Evolutionary conservation across 2,888 invertebrate species (phyloP), one percentile per base, ranked within the genome.

Genomic region (Terebella lapidaria): DNA sequence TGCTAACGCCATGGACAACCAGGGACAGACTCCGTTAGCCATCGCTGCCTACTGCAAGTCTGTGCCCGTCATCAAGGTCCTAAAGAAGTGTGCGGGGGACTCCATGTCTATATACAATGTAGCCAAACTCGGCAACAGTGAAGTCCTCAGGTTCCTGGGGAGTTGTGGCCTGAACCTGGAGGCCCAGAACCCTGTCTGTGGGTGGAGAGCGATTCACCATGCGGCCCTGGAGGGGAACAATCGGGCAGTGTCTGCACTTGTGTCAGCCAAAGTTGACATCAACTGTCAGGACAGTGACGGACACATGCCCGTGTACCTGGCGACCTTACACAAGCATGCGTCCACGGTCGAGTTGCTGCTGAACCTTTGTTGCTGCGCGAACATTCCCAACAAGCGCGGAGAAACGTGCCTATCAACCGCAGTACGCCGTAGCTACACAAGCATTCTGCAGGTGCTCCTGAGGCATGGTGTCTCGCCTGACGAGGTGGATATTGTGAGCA

Each of bases 201-300:
- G 60, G 18, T 51, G 54, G 46, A 51, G 53, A 25, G 35, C 56
- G 3, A 28, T 60, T 49, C 60, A 60, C 35, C 46, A 56, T 27
- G 57, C 60, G 5, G 47, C 55, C 5, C 45, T 35, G n/a, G 49
- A 57, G 22, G 54, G 60, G 18, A 47, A 57, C 29, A 35, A 25
- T 5, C n/a, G 20, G 1, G 60, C 49, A 4, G 57, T 46, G 24
- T 29, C 27, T 15, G 49, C 52, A 26, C 54, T 60, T n/a, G n/a
- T 57, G 26, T 27, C 47, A 20, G 53, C 45, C n/a, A 28, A 46
- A 18, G 46, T 47, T 5, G 29, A 53, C 18, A 47, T 57, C n/a
- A 60, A 54, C 29, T 25, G 46, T 22, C 53, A 57, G 27, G 60
- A 56, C 51, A 60, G 56, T 24, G 52, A 60, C 27, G 56, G 60